Percentiles rank a stretch among this genome's conserved stretches.
Conservation (phyloP, 2,113 vertebrate genomes). For the Uria lomvia region DNA sequence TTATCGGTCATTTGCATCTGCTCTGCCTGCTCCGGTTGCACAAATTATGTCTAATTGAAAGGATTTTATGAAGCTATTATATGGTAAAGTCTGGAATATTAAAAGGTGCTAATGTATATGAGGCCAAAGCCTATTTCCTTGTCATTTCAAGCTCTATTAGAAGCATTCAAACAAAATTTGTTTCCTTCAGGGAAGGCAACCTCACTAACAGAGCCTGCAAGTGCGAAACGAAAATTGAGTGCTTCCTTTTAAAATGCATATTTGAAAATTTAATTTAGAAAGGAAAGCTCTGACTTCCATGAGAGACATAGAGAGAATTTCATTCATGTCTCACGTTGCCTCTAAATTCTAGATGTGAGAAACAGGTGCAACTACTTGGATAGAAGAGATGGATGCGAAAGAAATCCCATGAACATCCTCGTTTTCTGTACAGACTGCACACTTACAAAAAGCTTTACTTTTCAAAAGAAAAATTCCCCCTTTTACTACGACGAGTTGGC, state of each 20-base stretch:
- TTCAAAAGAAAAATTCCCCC: not conserved
- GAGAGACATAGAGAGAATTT: not conserved
- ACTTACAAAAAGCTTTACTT: not conserved
- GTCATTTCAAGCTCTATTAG: not conserved
- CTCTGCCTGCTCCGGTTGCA: not conserved
- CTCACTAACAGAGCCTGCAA: not conserved
- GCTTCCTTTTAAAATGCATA: not conserved
- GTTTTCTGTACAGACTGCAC: not conserved
- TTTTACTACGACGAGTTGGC: not conserved
- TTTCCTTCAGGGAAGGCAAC: not conserved
- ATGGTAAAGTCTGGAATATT: not conserved
- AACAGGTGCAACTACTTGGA: not conserved
- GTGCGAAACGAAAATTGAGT: not conserved
- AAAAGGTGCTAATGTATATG: not conserved
- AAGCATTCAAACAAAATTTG: not conserved
- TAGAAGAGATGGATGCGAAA: not conserved
- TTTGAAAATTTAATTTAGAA: not conserved
- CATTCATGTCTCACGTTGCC: not conserved
- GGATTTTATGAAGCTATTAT: not conserved
- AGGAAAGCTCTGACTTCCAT: not conserved
- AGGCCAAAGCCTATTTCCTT: not conserved
- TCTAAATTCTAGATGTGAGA: not conserved
- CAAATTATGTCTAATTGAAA: not conserved
- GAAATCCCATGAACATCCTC: not conserved
- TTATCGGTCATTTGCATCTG: not conserved